phyloP scores from a whole-genome alignment of 1,140 invertebrate genomes.

The Anastatus disparis region DNA sequence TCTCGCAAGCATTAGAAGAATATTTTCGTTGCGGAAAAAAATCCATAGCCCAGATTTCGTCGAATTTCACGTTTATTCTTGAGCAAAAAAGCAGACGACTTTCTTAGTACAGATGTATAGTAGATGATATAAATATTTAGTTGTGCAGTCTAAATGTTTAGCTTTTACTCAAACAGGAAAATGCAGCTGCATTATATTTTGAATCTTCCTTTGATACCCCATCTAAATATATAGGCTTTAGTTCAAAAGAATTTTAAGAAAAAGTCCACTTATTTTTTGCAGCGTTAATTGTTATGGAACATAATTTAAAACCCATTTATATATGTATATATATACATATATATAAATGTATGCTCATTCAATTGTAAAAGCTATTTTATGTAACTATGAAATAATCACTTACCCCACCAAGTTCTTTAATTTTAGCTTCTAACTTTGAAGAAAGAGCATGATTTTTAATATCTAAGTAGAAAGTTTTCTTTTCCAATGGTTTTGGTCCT shows the following conservation, averaged over 20 bases:
- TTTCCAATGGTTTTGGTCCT: slow-evolving; percentile 68
- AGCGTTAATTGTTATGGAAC: background rate
- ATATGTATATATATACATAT: background rate
- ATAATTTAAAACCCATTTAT: background rate
- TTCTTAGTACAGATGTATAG: no score
- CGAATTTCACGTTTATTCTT: slow-evolving; percentile 15
- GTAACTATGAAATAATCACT: slow-evolving; percentile 56
- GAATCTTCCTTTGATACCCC: background rate
- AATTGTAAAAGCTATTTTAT: background rate
- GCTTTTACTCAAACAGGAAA: no score
- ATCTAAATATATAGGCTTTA: background rate
- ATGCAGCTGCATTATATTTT: no score
- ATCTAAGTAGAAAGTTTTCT: slow-evolving; percentile 77
- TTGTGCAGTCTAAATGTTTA: background rate
- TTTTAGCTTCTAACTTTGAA: slow-evolving; percentile 71
- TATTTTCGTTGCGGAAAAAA: background rate
- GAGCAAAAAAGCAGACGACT: no score
- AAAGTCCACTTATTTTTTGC: no score
- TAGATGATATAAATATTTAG: background rate
- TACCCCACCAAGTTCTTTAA: slow-evolving; percentile 76
- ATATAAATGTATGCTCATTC: background rate
- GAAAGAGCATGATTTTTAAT: slow-evolving; percentile 73
- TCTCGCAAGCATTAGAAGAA: no score
- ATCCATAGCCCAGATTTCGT: background rate
- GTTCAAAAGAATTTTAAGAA: background rate